A percentile compares a stretch with the other conserved stretches of the same genome.
Evolutionary conservation across 2,888 invertebrate genomes (phyloP).

Genomic region (Heliconius ethilla): DNA sequence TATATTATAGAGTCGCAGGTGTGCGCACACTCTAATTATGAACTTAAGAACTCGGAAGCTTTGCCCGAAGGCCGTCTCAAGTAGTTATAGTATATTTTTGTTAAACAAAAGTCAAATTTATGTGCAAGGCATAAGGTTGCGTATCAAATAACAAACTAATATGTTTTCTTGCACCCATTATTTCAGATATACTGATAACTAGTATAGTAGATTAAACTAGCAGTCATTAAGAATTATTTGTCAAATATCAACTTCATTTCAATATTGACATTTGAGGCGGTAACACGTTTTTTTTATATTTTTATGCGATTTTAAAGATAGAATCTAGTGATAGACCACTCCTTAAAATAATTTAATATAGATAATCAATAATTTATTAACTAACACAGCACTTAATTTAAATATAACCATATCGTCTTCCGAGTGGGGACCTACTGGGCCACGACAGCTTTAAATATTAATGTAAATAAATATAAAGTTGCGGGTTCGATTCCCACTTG

Average conservation of each 20-base stretch:
- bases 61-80: constrained; percentile 38
- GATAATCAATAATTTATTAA: too few species aligned
- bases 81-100: constrained; percentile 14
- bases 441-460: too few species aligned
- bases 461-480: too few species aligned
- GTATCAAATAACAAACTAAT: background rate
- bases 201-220: background rate
- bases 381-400: background rate
- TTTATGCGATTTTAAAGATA: background rate
- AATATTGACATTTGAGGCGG: constrained; percentile 5
- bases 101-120: constrained; percentile 32
- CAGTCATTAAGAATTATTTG: background rate
- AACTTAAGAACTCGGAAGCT: constrained; percentile 42
- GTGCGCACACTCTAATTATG: constrained; percentile 36
- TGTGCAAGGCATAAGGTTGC: background rate
- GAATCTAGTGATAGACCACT: background rate
- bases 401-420: too few species aligned
- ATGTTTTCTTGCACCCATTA: constrained; percentile 1
- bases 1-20: constrained; percentile 4
- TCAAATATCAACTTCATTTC: constrained; percentile 4
- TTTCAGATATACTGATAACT: constrained; percentile 16
- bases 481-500: too few species aligned
- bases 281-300: background rate
- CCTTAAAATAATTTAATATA: background rate
- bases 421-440: too few species aligned